phyloP scores from a whole-genome alignment of 1,140 invertebrate species.

The Drosophila baimaii region DNA sequence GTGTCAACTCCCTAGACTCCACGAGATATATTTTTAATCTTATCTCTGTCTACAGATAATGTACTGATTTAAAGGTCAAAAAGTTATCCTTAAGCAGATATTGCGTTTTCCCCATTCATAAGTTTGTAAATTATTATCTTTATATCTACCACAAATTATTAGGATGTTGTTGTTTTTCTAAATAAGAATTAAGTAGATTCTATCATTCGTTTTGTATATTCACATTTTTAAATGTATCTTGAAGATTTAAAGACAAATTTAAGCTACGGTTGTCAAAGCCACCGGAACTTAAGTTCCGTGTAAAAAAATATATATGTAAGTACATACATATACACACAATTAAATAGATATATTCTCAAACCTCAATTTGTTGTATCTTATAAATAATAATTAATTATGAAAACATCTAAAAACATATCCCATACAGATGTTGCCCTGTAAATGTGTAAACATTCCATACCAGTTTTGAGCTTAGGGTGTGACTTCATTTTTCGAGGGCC shows the following conservation, averaged over 20 bases:
- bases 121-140: no score
- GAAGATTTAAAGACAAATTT: not conserved
- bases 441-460: conserved; percentile 8
- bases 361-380: not conserved
- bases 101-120: no score
- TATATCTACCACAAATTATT: no score
- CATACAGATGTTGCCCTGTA: conserved; percentile 6
- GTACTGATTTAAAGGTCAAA: no score
- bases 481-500: conserved; percentile 24
- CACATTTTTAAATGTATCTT: not conserved
- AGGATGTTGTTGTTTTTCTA: no score
- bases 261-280: not conserved
- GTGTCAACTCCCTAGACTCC: conserved; percentile 11
- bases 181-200: no score
- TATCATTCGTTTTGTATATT: no score
- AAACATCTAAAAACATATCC: not conserved
- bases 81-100: no score
- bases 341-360: not conserved
- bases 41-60: not conserved
- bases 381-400: not conserved
- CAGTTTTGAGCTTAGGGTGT: conserved; percentile 20
- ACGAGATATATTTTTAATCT: not conserved
- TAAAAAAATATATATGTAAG: no score
- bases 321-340: no score
- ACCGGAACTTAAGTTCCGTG: no score